Conservation (phyloP, 2,797 vertebrate species). For the Chromis chromis region DNA sequence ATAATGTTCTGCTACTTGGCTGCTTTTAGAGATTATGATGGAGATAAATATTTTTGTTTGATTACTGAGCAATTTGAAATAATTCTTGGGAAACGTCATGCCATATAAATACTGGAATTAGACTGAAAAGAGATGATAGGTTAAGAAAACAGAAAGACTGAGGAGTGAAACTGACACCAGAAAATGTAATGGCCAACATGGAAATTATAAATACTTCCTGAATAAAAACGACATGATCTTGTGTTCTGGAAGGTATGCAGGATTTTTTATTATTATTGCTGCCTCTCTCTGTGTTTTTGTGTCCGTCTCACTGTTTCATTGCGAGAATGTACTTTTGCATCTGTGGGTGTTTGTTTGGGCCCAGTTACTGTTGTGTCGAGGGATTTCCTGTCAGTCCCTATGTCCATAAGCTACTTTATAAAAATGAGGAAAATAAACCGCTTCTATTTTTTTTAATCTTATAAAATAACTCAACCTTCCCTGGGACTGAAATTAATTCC, state of each 20-base stretch:
- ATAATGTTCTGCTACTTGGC: too few species aligned
- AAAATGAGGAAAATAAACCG: neutral
- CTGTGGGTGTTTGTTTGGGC: neutral
- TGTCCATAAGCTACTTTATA: constrained; percentile 1
- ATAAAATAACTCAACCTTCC: neutral
- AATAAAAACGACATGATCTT: neutral
- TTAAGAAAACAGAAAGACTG: neutral
- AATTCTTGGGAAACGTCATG: neutral
- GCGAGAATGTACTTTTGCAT: neutral
- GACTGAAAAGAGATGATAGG: neutral
- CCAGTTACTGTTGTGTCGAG: neutral
- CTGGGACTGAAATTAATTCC: neutral
- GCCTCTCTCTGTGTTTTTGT: neutral
- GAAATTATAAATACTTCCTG: neutral
- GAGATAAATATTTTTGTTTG: neutral
- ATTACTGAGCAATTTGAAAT: neutral
- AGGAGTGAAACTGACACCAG: neutral
- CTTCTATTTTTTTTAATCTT: constrained; percentile 6
- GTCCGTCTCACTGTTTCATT: neutral
- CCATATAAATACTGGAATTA: neutral
- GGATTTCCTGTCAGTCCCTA: constrained; percentile 4
- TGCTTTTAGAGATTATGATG: neutral
- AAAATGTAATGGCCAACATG: neutral
- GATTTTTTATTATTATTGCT: constrained; percentile 9
- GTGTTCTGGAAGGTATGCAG: neutral